These are phyloP conservation scores for Hemicrepidius hirtus DNA, from an alignment of 2,888 invertebrate genomes.

Conservation along the genomic window DNA sequence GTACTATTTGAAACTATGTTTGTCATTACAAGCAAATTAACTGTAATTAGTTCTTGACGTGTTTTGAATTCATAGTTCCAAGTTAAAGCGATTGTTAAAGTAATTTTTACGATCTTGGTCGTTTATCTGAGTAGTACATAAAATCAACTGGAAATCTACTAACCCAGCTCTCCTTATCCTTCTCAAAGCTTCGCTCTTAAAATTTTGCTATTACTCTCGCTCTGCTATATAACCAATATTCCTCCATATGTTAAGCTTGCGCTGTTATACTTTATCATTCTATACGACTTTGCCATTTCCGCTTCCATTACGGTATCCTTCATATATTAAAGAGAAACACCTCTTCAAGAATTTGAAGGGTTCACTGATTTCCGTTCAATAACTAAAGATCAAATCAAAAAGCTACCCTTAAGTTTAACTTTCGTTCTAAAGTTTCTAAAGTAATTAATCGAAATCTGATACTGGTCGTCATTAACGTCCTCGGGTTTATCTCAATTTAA, in stretches of 20 bases:
- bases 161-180: no score
- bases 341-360: background rate
- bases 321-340: constrained; percentile 20
- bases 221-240: constrained; percentile 21
- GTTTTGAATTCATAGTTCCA: background rate
- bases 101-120: no score
- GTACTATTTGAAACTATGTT: background rate
- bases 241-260: constrained; percentile 14
- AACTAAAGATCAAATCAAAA: background rate
- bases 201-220: constrained; percentile 1
- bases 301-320: constrained; percentile 13
- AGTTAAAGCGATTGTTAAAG: no score
- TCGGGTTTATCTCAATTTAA: constrained; percentile 3
- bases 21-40: background rate
- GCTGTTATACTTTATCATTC: constrained; percentile 27
- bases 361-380: background rate
- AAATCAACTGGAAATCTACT: no score
- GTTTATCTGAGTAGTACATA: no score
- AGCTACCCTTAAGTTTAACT: background rate
- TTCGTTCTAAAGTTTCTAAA: constrained; percentile 1
- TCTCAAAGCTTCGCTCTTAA: no score
- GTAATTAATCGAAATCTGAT: constrained; percentile 28
- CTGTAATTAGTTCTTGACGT: background rate
- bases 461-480: constrained; percentile 21
- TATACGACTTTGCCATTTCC: constrained; percentile 25